A percentile compares a stretch with the other conserved stretches of the same genome.
These are phyloP conservation scores for Neodiprion virginianus DNA, from an alignment of 1,140 invertebrate species.

Conservation along the genomic window DNA sequence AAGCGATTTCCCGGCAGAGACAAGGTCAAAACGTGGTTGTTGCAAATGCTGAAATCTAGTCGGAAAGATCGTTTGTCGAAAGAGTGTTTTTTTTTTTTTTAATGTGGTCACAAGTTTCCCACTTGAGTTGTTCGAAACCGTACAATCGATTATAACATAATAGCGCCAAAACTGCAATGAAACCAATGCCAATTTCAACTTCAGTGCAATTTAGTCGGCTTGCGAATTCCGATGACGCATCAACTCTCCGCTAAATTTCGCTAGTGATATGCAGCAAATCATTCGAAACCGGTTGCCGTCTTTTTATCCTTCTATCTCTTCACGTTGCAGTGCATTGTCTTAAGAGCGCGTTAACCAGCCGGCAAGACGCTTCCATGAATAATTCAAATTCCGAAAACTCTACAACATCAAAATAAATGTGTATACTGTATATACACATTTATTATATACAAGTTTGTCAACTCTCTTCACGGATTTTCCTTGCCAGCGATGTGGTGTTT, in stretches of 20 bases:
- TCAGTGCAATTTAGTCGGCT: too few species aligned
- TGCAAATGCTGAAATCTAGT: background rate
- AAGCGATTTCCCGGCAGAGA: background rate
- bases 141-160: background rate
- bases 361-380: background rate
- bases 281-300: background rate
- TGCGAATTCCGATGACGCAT: background rate
- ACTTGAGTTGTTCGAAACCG: background rate
- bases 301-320: background rate
- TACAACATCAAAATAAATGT: background rate
- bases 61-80: background rate
- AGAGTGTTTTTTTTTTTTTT: background rate
- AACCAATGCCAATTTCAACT: too few species aligned
- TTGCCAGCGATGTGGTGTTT: background rate
- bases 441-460: background rate
- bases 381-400: background rate
- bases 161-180: background rate
- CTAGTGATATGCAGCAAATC: background rate
- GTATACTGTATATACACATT: background rate
- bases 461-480: background rate
- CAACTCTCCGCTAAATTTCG: background rate
- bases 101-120: background rate
- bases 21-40: background rate
- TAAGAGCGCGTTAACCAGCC: background rate
- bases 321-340: background rate